phyloP scores from a whole-genome alignment of 2,888 invertebrate species.

The Drosophila mimetica region DNA sequence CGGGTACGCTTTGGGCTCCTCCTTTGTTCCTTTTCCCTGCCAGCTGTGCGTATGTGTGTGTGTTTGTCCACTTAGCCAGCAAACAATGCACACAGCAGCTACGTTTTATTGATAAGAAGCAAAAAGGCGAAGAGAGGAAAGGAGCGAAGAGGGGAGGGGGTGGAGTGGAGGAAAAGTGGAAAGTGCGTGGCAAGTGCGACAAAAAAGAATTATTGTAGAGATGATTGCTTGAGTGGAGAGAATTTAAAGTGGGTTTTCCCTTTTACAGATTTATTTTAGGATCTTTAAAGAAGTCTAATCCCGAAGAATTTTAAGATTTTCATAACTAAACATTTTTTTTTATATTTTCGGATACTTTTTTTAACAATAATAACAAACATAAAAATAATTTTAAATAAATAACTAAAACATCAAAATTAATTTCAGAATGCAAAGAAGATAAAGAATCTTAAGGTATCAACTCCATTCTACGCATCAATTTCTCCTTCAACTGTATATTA shows the following conservation, averaged over 20 bases:
- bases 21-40: slow-evolving; percentile 46
- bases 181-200: slow-evolving; percentile 62
- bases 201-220: slow-evolving; percentile 11
- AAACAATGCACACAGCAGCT: slow-evolving; percentile 51
- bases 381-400: not conserved
- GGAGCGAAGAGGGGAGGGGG: slow-evolving; percentile 3
- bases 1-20: slow-evolving; percentile 42
- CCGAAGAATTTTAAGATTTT: too few relatives aligned
- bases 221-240: slow-evolving; percentile 1
- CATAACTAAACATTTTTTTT: too few relatives aligned
- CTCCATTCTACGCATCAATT: not conserved
- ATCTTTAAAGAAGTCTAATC: too few relatives aligned
- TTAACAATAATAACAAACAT: too few relatives aligned
- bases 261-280: too few relatives aligned
- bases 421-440: not conserved
- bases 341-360: too few relatives aligned
- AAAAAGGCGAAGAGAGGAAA: slow-evolving; percentile 50
- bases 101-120: slow-evolving; percentile 70
- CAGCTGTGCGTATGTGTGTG: slow-evolving; percentile 27
- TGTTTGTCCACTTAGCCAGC: slow-evolving; percentile 59
- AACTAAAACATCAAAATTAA: not conserved
- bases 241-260: not conserved
- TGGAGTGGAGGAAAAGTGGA: slow-evolving; percentile 48
- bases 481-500: not conserved
- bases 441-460: not conserved